Evolutionary conservation across 2,888 invertebrate species (phyloP).

Genomic region (Hydriomena furcata): DNA sequence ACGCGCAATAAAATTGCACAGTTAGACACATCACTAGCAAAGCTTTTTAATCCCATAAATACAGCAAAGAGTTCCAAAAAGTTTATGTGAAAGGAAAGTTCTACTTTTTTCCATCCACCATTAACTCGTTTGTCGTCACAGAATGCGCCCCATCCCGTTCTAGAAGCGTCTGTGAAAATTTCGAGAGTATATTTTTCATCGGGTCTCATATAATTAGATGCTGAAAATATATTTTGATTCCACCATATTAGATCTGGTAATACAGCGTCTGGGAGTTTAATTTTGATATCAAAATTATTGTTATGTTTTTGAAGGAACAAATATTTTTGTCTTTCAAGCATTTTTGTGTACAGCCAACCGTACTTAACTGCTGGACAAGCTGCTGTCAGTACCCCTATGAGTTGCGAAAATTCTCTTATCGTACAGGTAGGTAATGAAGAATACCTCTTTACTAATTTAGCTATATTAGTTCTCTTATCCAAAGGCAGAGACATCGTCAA

Average conservation of each 20-base stretch:
- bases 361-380: constrained; percentile 18
- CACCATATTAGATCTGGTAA: constrained; percentile 21
- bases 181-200: constrained; percentile 2
- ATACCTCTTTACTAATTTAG: constrained; percentile 11
- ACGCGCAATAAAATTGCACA: constrained; percentile 17
- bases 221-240: constrained; percentile 12
- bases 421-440: constrained; percentile 9
- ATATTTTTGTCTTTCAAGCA: constrained; percentile 19
- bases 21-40: constrained; percentile 1
- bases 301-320: constrained; percentile 11
- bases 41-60: constrained; percentile 12
- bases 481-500: constrained; percentile 15
- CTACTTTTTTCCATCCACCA: constrained; percentile 10
- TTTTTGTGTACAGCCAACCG: constrained; percentile 22
- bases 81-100: constrained; percentile 20
- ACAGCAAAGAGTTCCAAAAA: constrained; percentile 19
- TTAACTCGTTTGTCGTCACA: not conserved
- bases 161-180: constrained; percentile 22
- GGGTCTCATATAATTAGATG: constrained; percentile 2
- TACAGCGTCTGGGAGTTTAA: constrained; percentile 1
- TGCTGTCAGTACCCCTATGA: constrained; percentile 10
- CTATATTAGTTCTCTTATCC: constrained; percentile 15
- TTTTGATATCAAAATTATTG: constrained; percentile 15
- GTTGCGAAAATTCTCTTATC: constrained; percentile 13
- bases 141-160: constrained; percentile 22